Conservation (phyloP, 2,888 invertebrate genomes). For the Tyria jacobaeae region DNA sequence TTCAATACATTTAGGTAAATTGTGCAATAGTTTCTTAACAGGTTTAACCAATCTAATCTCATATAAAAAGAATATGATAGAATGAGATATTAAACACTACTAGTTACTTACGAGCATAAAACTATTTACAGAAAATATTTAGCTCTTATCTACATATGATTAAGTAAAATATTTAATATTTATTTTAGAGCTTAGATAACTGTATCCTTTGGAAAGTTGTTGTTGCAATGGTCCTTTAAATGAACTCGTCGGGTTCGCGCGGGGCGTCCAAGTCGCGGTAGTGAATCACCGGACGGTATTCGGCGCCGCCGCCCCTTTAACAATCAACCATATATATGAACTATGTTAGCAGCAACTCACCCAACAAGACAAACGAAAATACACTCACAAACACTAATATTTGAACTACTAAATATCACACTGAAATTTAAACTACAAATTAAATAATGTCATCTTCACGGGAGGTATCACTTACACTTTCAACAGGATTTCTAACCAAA, state of each 20-base stretch:
- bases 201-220: constrained; percentile 58
- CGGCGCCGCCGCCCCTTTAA: constrained; percentile 91
- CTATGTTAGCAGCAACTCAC: constrained; percentile 51
- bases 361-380: constrained; percentile 50
- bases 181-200: constrained; percentile 22
- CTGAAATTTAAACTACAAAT: constrained; percentile 33
- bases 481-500: constrained; percentile 11
- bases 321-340: constrained; percentile 74
- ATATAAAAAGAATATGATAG: constrained; percentile 28
- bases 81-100: constrained; percentile 20
- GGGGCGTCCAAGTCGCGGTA: constrained; percentile 98
- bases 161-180: constrained; percentile 15
- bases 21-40: constrained; percentile 27
- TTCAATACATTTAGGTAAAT: constrained; percentile 35
- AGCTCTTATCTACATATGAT: constrained; percentile 35
- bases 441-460: constrained; percentile 77
- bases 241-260: constrained; percentile 95
- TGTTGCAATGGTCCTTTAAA: constrained; percentile 80
- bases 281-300: constrained; percentile 96
- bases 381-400: constrained; percentile 45
- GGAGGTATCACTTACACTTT: constrained; percentile 32
- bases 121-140: constrained; percentile 36
- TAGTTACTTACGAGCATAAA: constrained; percentile 19
- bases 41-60: constrained; percentile 19
- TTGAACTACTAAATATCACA: constrained; percentile 40